Conservation (phyloP, 2,797 vertebrate genomes). For the Menidia menidia region DNA sequence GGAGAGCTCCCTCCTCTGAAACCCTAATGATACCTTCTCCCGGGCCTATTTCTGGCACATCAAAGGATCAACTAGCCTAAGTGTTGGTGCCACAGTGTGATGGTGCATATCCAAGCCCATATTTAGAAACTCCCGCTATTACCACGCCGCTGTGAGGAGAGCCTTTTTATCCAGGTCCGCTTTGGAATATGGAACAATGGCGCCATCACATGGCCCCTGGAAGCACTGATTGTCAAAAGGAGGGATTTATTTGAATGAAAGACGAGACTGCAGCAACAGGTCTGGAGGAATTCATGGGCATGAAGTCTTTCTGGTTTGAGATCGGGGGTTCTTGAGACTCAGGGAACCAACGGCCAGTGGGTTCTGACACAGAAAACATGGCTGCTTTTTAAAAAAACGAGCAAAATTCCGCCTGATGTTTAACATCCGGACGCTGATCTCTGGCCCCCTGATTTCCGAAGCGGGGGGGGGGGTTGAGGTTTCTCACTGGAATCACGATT, state of each 20-base stretch:
- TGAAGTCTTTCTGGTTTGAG: conserved; percentile 13
- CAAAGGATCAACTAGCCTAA: conserved; percentile 77
- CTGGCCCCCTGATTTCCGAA: not conserved
- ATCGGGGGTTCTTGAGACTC: not conserved
- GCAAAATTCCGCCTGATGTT: not conserved
- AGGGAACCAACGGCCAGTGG: not conserved
- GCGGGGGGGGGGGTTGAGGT: not conserved
- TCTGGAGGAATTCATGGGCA: conserved; percentile 25
- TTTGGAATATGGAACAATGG: conserved; percentile 48
- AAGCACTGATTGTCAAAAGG: not conserved
- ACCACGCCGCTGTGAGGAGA: conserved; percentile 44
- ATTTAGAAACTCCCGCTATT: conserved; percentile 61
- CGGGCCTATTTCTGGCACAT: conserved; percentile 70
- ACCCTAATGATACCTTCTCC: conserved; percentile 72
- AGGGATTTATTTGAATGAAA: conserved; percentile 20
- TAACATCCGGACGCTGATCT: conserved; percentile 22
- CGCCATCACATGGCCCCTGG: conserved; percentile 61
- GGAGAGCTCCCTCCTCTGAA: conserved; percentile 54
- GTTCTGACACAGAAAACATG: conserved; percentile 2
- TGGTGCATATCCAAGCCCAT: conserved; percentile 42
- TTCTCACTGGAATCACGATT: not conserved
- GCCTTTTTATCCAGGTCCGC: conserved; percentile 24
- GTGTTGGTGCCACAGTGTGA: conserved; percentile 62
- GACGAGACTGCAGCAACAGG: conserved; percentile 22
- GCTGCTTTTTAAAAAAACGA: conserved; percentile 13